Evolutionary conservation across 2,888 invertebrate genomes (phyloP), one percentile per base, ranked within the genome.

Genomic region (Julus scandinavius): DNA sequence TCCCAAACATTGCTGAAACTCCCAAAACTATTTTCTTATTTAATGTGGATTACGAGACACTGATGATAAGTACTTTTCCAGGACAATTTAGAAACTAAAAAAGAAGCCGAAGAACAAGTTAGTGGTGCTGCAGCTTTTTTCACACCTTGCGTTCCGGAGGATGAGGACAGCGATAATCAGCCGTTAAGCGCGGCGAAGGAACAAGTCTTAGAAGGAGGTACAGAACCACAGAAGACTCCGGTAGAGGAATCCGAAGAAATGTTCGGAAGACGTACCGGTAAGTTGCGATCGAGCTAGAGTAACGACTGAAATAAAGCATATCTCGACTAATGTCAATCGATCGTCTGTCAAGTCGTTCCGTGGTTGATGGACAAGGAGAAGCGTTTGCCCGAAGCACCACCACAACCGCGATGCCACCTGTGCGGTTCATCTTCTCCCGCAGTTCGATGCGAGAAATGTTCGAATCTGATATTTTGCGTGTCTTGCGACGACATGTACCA

Each of bases 401-500:
- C 80, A 4, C 49, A 45, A 13, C 88, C 41, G 7, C 94, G 96
- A 90, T 98, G 98, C 92, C 96, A 96, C 84, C 93, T 98, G 45
- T 98, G 98, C 92, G 97, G 97, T 50, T 96, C 96, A 5, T 95
- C 96, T 17, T 95, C 95, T 88, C 96, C 97, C 2, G 95, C 95
- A 90, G 96, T 97, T 9, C 94, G 95, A 63, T 98, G 98, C 93
- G 95, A 96, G 89, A 95, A 96, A 92, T 98, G 98, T 92, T 94
- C 94, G 72, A 94, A 95, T 38, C 96, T 97, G 91, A 96, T 96
- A 88, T 97, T 97, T 91, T 98, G 98, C 92, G 95, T 96, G 89
- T 96, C 97, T 85, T 98, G 98, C 93, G 97, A 98, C 92, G 97
- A 97, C 92, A 97, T 97, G 96, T 98, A 97, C 93, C 97, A 98